Base-by-base conservation (phyloP, 2,888 invertebrate genomes). In the Dolomedes plantarius region DNA sequence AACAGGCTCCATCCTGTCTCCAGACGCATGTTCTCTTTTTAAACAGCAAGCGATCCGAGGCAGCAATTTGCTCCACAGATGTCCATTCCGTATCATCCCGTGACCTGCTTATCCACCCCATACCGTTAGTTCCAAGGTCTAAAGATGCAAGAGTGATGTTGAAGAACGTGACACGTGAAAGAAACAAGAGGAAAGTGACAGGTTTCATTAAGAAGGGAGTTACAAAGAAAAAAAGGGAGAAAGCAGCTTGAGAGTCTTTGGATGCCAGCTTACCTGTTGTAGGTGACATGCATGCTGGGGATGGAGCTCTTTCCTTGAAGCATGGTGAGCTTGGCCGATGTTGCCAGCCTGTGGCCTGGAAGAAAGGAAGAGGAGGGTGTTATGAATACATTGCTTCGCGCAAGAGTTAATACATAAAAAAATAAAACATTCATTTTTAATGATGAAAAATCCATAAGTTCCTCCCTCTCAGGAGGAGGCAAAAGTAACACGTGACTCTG, bases 181-280 rank as follows among this genome's bases (percentile, higher is more conserved):
- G 36, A 41, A 27, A n/a, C n/a, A 27, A 27, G n/a, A 46, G n/a
- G 23, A 56, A 46, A 2, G 41, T 46, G 41, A 16, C 41, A 16
- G 41, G 16, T 56, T 16, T 23, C 13, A 56, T 19, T 11, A 56
- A 23, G 23, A 27, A 69, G 16, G 6, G 69, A 41, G 11, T 31
- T 29, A 13, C 13, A 28, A 29, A 31, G 13, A 1, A 7, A 23
- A 29, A 65, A 31, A 5, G 23, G 1, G 36, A 36, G 9, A n/a
- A n/a, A n/a, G n/a, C n/a, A 7, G 36, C 36, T 36, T n/a, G n/a
- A 50, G 50, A 50, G 50, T n/a, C n/a, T n/a, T n/a, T n/a, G n/a
- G n/a, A n/a, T n/a, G n/a, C n/a, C n/a, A n/a, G n/a, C 90, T 92
- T 92, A 95, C 95, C 95, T 94, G 91, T 97, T 96, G 92, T 96